A percentile compares a stretch with the other conserved stretches of the same genome.
These are phyloP conservation scores for Leptinotarsa defecta DNA, from an alignment of 1,140 invertebrate genomes.

Conservation along the genomic window DNA sequence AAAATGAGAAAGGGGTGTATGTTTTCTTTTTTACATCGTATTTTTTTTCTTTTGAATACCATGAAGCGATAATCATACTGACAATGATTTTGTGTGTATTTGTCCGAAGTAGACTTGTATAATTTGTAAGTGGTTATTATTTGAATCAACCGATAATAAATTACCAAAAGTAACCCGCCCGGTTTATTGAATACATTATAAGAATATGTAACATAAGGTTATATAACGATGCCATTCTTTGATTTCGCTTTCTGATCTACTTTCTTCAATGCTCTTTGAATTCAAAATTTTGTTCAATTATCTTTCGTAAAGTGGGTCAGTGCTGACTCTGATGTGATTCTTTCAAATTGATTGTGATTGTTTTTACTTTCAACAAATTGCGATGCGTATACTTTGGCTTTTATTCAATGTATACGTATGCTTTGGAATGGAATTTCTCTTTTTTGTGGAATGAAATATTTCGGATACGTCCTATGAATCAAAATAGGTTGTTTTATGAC, in stretches of 20 bases:
- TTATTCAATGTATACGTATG: background rate
- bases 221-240: background rate
- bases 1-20: background rate
- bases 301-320: background rate
- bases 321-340: background rate
- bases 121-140: background rate
- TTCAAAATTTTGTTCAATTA: background rate
- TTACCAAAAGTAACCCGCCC: background rate
- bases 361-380: background rate
- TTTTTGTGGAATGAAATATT: too few relatives aligned
- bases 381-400: background rate
- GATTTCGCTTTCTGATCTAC: slow-evolving; percentile 2
- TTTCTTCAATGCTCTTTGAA: slow-evolving; percentile 3
- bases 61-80: background rate
- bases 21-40: too few relatives aligned
- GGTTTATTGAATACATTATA: background rate
- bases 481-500: too few relatives aligned
- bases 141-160: background rate
- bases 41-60: background rate
- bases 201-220: background rate
- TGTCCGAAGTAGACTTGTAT: background rate
- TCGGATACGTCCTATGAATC: too few relatives aligned
- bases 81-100: background rate
- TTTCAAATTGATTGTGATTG: background rate
- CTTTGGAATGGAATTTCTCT: too few relatives aligned